phyloP scores from a whole-genome alignment of 2,888 invertebrate species.

The Linyphia triangularis region DNA sequence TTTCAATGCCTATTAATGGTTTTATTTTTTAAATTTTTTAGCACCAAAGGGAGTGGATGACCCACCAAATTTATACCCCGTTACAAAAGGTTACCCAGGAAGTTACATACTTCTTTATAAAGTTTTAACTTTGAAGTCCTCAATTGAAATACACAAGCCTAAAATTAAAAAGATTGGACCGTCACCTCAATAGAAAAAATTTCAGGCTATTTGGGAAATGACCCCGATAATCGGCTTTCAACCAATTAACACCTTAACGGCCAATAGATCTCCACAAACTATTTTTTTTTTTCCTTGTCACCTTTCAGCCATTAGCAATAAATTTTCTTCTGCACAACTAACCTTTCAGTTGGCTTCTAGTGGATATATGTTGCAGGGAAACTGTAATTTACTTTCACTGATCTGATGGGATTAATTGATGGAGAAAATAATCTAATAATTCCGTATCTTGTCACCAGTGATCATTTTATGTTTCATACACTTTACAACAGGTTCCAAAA shows the following conservation, averaged over 20 bases:
- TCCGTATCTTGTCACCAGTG: too few species aligned
- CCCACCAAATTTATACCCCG: neutral
- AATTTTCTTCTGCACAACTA: neutral
- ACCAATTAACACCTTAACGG: slow-evolving; percentile 38
- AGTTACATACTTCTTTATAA: too few species aligned
- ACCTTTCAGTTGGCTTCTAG: neutral
- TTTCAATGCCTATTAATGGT: too few species aligned
- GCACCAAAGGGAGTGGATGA: neutral
- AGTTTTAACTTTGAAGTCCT: too few species aligned
- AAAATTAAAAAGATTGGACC: neutral
- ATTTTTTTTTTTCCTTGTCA: neutral
- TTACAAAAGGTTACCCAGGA: too few species aligned
- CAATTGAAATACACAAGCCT: neutral
- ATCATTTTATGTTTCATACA: too few species aligned
- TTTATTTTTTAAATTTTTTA: too few species aligned
- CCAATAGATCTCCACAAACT: slow-evolving; percentile 10
- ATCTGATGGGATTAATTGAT: too few species aligned
- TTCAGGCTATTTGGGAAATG: neutral
- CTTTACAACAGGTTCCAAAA: too few species aligned
- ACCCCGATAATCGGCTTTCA: slow-evolving; percentile 24
- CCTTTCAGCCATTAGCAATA: neutral
- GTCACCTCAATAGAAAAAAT: neutral
- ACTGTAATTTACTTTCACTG: slow-evolving; percentile 1
- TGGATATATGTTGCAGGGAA: neutral
- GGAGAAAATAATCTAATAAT: too few species aligned